Evolutionary conservation across 1,140 invertebrate species (phyloP).

Genomic region (Bombus polaris): DNA sequence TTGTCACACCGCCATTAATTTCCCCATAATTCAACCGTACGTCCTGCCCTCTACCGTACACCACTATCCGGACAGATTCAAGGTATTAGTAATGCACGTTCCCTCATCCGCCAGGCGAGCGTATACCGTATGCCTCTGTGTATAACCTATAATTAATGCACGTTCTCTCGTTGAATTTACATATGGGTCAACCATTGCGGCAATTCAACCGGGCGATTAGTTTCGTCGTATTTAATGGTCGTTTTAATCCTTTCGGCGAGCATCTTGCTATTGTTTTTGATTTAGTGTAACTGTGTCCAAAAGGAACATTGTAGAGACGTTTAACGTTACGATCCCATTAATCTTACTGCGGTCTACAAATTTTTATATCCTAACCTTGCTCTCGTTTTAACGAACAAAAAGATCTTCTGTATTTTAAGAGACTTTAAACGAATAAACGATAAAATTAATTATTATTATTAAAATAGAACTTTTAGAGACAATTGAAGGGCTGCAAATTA

Average conservation of each 20-base stretch:
- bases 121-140: constrained; percentile 32
- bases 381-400: neutral
- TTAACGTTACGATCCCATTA: neutral
- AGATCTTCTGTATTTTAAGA: neutral
- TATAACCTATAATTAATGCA: constrained; percentile 73
- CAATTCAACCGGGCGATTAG: constrained; percentile 57
- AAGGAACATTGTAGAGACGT: neutral
- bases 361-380: neutral
- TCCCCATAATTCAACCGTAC: constrained; percentile 67
- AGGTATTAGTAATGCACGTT: constrained; percentile 70
- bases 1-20: constrained; percentile 72
- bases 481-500: neutral
- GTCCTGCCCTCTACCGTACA: constrained; percentile 25
- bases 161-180: constrained; percentile 65
- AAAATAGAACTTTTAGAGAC: neutral
- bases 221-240: constrained; percentile 16
- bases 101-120: constrained; percentile 21
- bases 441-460: too few relatives aligned
- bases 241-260: constrained; percentile 50
- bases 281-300: neutral
- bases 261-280: neutral
- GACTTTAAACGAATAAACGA: neutral
- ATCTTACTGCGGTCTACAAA: neutral
- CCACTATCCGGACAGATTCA: constrained; percentile 59
- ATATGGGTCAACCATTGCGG: constrained; percentile 61